Conservation (phyloP, 2,113 vertebrate species). For the Amphiprion ocellaris region DNA sequence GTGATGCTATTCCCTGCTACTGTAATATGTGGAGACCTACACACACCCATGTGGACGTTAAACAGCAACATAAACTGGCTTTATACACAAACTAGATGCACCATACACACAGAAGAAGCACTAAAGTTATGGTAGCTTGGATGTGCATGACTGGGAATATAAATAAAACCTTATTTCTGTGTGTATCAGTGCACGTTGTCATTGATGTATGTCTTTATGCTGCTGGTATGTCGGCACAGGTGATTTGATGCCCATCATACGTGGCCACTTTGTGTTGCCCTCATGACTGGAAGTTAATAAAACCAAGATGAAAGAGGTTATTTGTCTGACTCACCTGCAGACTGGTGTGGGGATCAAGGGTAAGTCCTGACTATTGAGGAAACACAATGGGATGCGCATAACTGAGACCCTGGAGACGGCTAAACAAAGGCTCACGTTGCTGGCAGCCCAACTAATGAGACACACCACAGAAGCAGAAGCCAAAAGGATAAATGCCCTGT, state of each 20-base stretch:
- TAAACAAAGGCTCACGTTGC: constrained; percentile 20
- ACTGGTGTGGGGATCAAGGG: not conserved
- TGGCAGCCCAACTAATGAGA: constrained; percentile 20
- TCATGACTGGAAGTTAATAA: constrained; percentile 9
- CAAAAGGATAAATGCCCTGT: constrained; percentile 31
- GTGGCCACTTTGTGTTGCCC: not conserved
- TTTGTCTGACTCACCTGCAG: constrained; percentile 3
- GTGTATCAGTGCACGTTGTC: too few species aligned
- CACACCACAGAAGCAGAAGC: not conserved
- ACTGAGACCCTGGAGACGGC: constrained; percentile 10
- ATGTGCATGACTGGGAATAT: too few species aligned
- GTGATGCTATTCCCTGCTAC: too few species aligned
- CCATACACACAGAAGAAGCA: not conserved
- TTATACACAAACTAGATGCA: not conserved
- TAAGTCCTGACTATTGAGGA: not conserved
- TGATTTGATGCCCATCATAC: not conserved
- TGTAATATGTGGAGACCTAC: too few species aligned
- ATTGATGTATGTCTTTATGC: not conserved
- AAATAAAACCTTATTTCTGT: too few species aligned
- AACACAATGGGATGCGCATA: constrained; percentile 24
- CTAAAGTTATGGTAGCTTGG: not conserved
- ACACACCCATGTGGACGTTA: too few species aligned
- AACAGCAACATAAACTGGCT: too few species aligned
- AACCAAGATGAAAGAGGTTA: not conserved
- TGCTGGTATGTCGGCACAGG: not conserved